A percentile compares a stretch with the other conserved stretches of the same genome.
These are phyloP conservation scores for Psococerastis gibbosa DNA, from an alignment of 2,888 invertebrate species.

Conservation along the genomic window DNA sequence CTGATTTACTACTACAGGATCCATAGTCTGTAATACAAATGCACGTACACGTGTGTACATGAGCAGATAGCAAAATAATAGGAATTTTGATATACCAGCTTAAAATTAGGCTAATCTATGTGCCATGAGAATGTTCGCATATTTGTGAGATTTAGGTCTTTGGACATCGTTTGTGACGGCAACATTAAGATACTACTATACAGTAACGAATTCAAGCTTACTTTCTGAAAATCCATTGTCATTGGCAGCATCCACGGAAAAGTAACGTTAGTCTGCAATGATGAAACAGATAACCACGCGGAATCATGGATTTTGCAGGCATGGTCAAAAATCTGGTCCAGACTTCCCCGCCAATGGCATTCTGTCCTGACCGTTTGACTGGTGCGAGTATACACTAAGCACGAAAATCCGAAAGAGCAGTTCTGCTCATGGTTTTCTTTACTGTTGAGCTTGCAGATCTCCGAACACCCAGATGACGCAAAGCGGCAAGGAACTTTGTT, in stretches of 20 bases:
- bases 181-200: too few relatives aligned
- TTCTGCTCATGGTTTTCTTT: not conserved
- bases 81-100: too few relatives aligned
- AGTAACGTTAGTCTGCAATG: not conserved
- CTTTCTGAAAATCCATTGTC: not conserved
- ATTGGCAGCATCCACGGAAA: slow-evolving; percentile 7
- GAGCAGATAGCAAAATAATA: too few relatives aligned
- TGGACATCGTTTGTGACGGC: too few relatives aligned
- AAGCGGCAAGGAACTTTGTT: not conserved
- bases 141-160: too few relatives aligned
- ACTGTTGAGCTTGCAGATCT: not conserved
- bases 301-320: not conserved
- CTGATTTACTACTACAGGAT: too few relatives aligned
- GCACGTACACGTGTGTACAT: too few relatives aligned
- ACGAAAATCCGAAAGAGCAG: not conserved
- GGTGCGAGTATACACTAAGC: not conserved
- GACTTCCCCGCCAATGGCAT: not conserved
- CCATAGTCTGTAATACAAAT: too few relatives aligned
- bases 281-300: not conserved
- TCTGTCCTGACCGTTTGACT: not conserved
- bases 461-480: not conserved
- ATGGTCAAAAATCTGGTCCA: not conserved
- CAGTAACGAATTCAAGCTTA: not conserved
- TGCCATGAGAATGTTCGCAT: too few relatives aligned
- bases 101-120: too few relatives aligned